Evolutionary conservation across 2,888 invertebrate species (phyloP).

Genomic region (Dinocampus coccinellae): DNA sequence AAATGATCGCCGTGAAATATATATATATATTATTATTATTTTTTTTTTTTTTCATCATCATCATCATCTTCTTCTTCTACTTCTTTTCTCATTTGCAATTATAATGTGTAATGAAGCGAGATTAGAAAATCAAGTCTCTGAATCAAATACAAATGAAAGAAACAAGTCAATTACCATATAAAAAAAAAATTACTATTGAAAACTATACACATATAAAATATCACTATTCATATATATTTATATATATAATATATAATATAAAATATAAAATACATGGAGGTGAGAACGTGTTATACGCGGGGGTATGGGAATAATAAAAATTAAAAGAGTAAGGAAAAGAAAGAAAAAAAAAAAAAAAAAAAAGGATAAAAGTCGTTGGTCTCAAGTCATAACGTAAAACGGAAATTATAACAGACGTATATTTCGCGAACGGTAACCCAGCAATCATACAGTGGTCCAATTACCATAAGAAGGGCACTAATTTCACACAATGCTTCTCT

Average conservation of each 20-base stretch:
- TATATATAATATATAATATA: background rate
- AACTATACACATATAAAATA: constrained; percentile 9
- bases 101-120: constrained; percentile 32
- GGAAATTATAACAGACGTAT: constrained; percentile 31
- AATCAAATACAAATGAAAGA: constrained; percentile 29
- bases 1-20: background rate
- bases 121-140: constrained; percentile 36
- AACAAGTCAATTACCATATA: constrained; percentile 40
- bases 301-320: background rate
- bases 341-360: background rate
- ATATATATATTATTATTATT: too few species aligned
- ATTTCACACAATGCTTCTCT: constrained; percentile 61
- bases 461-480: constrained; percentile 68
- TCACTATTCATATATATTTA: background rate
- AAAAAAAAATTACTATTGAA: constrained; percentile 31
- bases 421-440: constrained; percentile 49
- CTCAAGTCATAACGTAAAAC: constrained; percentile 36
- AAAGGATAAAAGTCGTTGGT: constrained; percentile 29
- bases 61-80: background rate
- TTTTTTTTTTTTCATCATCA: background rate
- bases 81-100: constrained; percentile 30
- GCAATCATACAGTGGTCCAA: constrained; percentile 65
- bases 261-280: background rate
- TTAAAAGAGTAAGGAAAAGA: background rate
- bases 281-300: background rate